Evolutionary conservation across 1,140 invertebrate genomes (phyloP), one percentile per base, ranked within the genome.

Genomic region (Drosophila bocqueti): DNA sequence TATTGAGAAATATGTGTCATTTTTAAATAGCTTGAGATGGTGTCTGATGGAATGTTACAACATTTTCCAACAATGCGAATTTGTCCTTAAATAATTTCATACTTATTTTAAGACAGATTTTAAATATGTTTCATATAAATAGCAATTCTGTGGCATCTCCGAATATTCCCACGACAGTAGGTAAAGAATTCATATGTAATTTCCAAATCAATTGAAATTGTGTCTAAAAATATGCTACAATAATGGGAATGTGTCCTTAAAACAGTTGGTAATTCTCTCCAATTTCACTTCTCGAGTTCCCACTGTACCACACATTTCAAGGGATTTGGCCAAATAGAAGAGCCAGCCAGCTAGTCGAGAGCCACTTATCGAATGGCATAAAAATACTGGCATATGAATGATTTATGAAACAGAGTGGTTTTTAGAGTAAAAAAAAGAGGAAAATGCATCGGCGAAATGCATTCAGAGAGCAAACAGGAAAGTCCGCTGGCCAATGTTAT

Each of bases 321-420:
- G 40, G 38, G 47, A 45, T 34, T 54, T 38, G 3, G 4, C n/a
- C 13, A 26, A 58, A 40, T 40, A 45, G 40, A 49, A 31, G 29
- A 29, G 38, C 26, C 21, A 21, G n/a, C n/a, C n/a, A 18, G 50
- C 43, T 31, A 45, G 49, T 36, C 16, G 36, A 55, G 24, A 61
- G 74, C 62, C 46, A 80, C 77, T 81, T 83, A 83, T 89, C 65
- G 80, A 83, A 79, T 83, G 84, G 76, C 81, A 89, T 60, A 77
- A 74, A 84, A 80, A 83, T 66, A 74, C 74, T 54, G 45, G 76
- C 73, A 61, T 69, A 89, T 87, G 81, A 87, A 87, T 87, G 83
- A 87, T 87, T 87, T 87, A 87, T 87, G 72, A 87, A 66, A 65
- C 64, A 57, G 29, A 58, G 64, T 57, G 76, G 61, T 43, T 40